Evolutionary conservation across 2,888 invertebrate species (phyloP), one percentile per base, ranked within the genome.

Genomic region (Dynastes tityus): DNA sequence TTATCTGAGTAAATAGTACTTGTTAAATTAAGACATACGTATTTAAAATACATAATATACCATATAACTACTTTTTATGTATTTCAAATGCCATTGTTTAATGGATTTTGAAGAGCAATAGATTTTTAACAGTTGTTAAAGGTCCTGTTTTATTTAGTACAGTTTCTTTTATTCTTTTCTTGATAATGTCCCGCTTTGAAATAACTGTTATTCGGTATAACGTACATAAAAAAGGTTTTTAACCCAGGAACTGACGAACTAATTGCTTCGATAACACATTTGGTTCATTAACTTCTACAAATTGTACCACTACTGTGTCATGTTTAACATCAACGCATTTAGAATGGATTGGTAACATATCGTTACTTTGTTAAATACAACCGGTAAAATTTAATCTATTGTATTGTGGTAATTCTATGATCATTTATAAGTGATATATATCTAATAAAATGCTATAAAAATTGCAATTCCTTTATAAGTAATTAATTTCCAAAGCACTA

Each of bases 121-220:
- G 45, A 75, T 9, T 75, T 75, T 61, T 58, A 45, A 55, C 61
- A 64, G 49, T 63, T 29, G 76, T 64, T 76, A 76, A 78, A 67
- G 58, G 49, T 78, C 74, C 68, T 78, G 68, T 75, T 78, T 75
- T 68, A 55, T 78, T 75, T 75, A 55, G 45, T 75, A 78, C 78
- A 75, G 78, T 78, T 78, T 75, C 53, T 55, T 78, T 78, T 32
- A 32, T 5, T 45, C 45, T 45, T 45, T 9, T 11, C 61, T 49
- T 74, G 67, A 78, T 75, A 67, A 80, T 76, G 76, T 73, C 76
- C 76, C 76, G 55, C 78, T 80, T 79, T 76, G 75, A 73, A 79
- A 74, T 78, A 79, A 79, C 79, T 79, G 79, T 70, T 49, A 16
- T 55, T 71, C 73, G 53, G 71, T 68, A 53, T 65, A 76, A 74